Evolutionary conservation across 2,888 invertebrate genomes (phyloP).

Genomic region (Bugulina stolonifera): DNA sequence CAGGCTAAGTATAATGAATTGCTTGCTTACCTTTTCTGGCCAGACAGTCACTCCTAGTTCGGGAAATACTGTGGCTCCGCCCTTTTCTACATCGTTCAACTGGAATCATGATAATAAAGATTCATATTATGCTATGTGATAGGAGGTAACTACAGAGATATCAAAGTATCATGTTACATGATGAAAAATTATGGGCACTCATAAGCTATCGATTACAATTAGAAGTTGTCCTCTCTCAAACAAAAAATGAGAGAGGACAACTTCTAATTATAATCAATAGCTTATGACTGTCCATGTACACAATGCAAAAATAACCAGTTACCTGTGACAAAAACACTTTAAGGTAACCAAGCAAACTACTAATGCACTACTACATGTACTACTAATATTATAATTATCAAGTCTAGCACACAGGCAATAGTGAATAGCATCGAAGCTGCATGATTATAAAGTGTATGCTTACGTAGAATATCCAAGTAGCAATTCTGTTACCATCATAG

Average conservation of each 20-base stretch:
- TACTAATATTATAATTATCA: no score
- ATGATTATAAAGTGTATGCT: no score
- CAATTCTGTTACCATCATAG: constrained; percentile 28
- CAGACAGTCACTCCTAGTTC: constrained; percentile 61
- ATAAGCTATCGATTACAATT: background rate
- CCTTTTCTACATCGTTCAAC: constrained; percentile 91
- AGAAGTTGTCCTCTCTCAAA: no score
- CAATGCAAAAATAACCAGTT: no score
- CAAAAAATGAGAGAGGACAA: no score
- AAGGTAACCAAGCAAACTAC: no score
- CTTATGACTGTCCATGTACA: no score
- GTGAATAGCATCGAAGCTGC: no score
- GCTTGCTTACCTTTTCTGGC: background rate
- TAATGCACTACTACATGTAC: background rate
- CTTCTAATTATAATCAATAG: no score
- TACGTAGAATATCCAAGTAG: constrained; percentile 28
- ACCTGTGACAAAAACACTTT: no score
- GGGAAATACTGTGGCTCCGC: constrained; percentile 93
- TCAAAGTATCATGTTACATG: background rate
- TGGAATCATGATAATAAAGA: constrained; percentile 49
- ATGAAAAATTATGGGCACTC: background rate
- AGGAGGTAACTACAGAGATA: background rate
- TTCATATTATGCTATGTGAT: background rate
- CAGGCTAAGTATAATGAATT: background rate
- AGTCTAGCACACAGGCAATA: no score